Conservation (phyloP, 2,797 vertebrate genomes). For the Gymnocypris eckloni region DNA sequence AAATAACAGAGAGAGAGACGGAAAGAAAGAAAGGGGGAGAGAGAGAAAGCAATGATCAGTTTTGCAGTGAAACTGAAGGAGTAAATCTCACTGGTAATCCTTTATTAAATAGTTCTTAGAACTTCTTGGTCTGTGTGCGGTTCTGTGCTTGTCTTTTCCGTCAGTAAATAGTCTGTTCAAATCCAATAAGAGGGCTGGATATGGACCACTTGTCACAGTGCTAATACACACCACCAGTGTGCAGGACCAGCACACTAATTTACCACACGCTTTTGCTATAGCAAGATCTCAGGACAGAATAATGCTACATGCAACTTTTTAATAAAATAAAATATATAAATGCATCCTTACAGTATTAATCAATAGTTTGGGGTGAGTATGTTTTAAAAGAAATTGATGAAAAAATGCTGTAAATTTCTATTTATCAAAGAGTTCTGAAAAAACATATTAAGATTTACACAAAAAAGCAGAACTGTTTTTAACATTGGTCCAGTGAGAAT, state of each 20-base stretch:
- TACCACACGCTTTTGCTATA: neutral
- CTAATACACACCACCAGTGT: neutral
- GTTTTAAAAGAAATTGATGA: too few species aligned
- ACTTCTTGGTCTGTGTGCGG: constrained; percentile 29
- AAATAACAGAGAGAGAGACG: constrained; percentile 33
- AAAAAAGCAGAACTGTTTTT: neutral
- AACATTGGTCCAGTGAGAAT: neutral
- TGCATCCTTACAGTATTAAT: neutral
- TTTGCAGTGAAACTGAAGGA: constrained; percentile 27
- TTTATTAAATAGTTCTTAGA: constrained; percentile 52
- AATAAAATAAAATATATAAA: neutral
- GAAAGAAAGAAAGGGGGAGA: neutral
- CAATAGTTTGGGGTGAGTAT: neutral
- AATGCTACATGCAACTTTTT: neutral
- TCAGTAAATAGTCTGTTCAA: constrained; percentile 22
- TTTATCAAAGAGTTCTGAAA: neutral
- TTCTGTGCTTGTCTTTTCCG: constrained; percentile 26
- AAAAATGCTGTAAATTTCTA: neutral
- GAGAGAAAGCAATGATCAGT: constrained; percentile 8
- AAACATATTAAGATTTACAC: neutral
- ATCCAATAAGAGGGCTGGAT: constrained; percentile 19
- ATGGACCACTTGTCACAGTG: constrained; percentile 25
- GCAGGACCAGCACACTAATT: neutral
- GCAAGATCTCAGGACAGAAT: neutral
- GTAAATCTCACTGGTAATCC: constrained; percentile 46